These are phyloP conservation scores for Fissipunctia ypsillon DNA, from an alignment of 2,888 invertebrate genomes.

Conservation along the genomic window DNA sequence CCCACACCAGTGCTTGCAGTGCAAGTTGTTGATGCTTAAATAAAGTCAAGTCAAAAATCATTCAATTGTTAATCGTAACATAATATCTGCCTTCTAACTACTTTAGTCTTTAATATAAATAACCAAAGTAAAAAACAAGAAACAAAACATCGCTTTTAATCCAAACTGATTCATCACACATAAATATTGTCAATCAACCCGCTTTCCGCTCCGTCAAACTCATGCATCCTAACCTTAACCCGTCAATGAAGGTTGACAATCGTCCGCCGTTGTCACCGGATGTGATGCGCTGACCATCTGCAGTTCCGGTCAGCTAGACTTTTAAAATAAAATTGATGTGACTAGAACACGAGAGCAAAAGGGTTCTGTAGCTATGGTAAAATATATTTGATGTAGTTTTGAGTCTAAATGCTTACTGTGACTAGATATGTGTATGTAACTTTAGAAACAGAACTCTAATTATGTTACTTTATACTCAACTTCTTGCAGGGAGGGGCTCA, in stretches of 20 bases:
- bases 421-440: too few species aligned
- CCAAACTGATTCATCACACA: background rate
- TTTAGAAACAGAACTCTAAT: background rate
- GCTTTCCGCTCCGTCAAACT: constrained; percentile 57
- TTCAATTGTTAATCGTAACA: background rate
- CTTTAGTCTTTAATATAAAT: background rate
- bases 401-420: background rate
- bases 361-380: constrained; percentile 51
- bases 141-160: too few species aligned
- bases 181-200: background rate
- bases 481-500: too few species aligned
- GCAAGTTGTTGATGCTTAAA: background rate
- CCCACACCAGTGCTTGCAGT: background rate
- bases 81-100: background rate
- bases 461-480: background rate
- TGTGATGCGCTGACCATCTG: constrained; percentile 80
- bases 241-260: constrained; percentile 80
- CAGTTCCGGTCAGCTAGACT: constrained; percentile 78
- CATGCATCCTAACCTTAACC: constrained; percentile 48
- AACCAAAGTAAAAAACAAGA: background rate
- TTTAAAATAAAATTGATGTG: constrained; percentile 70
- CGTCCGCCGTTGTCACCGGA: constrained; percentile 81
- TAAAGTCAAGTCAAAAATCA: background rate
- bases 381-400: background rate
- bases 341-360: background rate